Base-by-base conservation (phyloP, 2,113 vertebrate genomes). In the Malurus alboscapulatus region DNA sequence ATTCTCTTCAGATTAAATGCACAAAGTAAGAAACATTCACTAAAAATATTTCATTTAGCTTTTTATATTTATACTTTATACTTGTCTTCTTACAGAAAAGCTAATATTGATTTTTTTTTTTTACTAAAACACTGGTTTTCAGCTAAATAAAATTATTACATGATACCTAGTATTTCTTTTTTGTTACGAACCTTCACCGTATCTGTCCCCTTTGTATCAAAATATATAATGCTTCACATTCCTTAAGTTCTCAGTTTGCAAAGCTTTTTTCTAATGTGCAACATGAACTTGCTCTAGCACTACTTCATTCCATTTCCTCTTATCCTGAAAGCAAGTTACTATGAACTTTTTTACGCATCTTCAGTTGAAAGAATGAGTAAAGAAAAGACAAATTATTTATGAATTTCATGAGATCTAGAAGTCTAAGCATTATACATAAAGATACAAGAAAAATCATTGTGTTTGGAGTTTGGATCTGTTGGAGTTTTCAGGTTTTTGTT, bases 231-330 rank as follows among this genome's bases (percentile, higher is more conserved):
- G 1, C 17, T 68, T 68, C 29, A 84, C 14, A 61, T 10, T 0
- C 10, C 24, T 78, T 59, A 55, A 8, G 55, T 38, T 59, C 58
- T 47, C 61, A 45, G 17, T 26, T 79, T 55, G 42, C 6, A 71
- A 58, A 34, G 2, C 6, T 32, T 89, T 63, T 47, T 68, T 32
- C 26, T 51, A 29, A 13, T 4, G 12, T 44, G 38, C 24, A 63
- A 8, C 1, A 0, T 40, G 19, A 89, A 54, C 13, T 45, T 63
- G 44, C 13, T 20, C 55, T 26, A n/a, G 29, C 2, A 2, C 20
- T 25, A 6, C 16, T 59, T 61, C 17, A n/a, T n/a, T 71, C 29
- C 14, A 55, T 66, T 55, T 80, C 12, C 29, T 80, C 12, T 2
- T 12, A 29, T 24, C 16, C 14, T 65, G 53, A 89, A 88, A 47